Evolutionary conservation across 35 echinoderm and acorn worm species (phyloP).

Genomic region (Apostichopus japonicus): DNA sequence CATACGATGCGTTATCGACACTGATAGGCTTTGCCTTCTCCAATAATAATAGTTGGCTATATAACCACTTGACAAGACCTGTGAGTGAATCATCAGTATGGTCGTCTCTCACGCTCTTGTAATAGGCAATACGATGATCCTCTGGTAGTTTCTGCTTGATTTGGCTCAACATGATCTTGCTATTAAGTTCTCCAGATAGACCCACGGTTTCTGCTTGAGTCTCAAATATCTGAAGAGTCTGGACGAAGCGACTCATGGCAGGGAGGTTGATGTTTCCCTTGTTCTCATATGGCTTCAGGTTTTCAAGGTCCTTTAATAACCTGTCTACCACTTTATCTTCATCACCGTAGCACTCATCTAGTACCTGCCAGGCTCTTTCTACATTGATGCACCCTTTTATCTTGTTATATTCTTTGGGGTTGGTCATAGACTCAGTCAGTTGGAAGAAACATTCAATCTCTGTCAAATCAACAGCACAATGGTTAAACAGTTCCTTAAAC

Average conservation of each 20-base stretch:
- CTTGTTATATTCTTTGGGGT: constrained; percentile 63
- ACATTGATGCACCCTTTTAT: constrained; percentile 64
- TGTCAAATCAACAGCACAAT: constrained; percentile 56
- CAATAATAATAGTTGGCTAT: constrained; percentile 55
- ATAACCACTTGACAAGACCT: constrained; percentile 57
- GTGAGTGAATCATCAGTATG: too few species aligned
- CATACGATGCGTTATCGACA: constrained; percentile 7
- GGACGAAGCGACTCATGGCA: constrained; percentile 62
- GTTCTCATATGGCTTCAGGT: constrained; percentile 65
- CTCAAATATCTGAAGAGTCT: constrained; percentile 68
- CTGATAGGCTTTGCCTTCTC: constrained; percentile 57
- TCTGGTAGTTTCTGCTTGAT: too few species aligned
- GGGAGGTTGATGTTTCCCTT: constrained; percentile 55
- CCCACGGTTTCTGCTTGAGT: constrained; percentile 66
- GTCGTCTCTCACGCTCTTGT: too few species aligned
- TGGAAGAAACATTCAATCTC: constrained; percentile 82
- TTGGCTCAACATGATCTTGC: too few species aligned
- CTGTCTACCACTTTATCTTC: constrained; percentile 67
- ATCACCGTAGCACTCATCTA: constrained; percentile 71
- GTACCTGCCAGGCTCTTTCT: constrained; percentile 64
- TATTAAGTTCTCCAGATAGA: constrained; percentile 47
- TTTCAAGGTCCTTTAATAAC: constrained; percentile 63
- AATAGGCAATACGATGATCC: constrained; percentile 49
- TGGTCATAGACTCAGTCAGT: constrained; percentile 69
- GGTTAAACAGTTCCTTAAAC: constrained; percentile 62